Conservation (phyloP, 2,113 vertebrate genomes). For the Plecotus auritus region DNA sequence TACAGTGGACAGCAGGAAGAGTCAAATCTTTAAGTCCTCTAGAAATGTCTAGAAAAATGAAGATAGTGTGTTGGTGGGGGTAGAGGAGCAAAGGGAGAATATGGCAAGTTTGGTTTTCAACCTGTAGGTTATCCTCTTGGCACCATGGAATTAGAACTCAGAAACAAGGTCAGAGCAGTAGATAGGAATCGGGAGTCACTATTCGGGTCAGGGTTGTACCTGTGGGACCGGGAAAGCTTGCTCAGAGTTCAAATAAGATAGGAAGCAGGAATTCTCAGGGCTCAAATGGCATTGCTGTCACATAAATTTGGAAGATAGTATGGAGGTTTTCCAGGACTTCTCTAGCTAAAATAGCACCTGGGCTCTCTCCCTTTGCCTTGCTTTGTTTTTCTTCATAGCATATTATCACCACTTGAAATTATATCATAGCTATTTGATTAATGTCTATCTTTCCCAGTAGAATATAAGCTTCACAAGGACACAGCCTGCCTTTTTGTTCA, state of each 20-base stretch:
- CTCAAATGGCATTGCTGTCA: neutral
- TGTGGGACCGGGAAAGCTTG: neutral
- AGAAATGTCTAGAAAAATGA: neutral
- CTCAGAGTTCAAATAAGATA: neutral
- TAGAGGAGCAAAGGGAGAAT: neutral
- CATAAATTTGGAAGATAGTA: neutral
- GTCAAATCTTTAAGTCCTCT: neutral
- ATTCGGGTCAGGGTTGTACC: neutral
- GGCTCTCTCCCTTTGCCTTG: neutral
- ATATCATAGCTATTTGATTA: neutral
- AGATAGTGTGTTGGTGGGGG: neutral
- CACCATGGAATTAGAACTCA: neutral
- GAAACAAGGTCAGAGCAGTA: neutral
- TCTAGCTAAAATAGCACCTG: neutral
- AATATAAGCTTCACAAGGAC: neutral
- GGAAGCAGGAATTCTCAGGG: neutral
- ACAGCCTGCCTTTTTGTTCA: neutral
- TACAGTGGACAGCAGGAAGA: neutral
- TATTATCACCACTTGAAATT: neutral
- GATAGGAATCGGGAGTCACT: neutral
- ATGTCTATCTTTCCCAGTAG: neutral
- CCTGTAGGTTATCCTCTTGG: neutral
- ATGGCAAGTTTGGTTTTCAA: neutral
- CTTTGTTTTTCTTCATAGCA: neutral
- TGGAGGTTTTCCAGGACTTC: neutral